Base-by-base conservation (phyloP, 2,113 vertebrate species). In the Lepisosteus osseus region DNA sequence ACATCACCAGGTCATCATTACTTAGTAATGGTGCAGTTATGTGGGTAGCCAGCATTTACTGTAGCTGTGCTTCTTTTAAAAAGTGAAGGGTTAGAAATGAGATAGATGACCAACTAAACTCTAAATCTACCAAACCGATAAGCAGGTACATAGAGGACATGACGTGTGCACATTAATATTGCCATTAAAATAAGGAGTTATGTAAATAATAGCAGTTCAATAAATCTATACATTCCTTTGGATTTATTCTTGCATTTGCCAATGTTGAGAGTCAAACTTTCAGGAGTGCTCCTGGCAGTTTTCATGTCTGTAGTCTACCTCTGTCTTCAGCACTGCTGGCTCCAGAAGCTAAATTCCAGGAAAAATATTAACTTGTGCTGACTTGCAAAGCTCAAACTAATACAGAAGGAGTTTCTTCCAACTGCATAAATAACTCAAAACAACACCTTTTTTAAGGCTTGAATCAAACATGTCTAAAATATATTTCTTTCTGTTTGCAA, bases 291-390 rank as follows among this genome's bases (percentile, higher is more conserved):
- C 75, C 76, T 84, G 82, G 79, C 77, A 67, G 71, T 80, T 78
- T 80, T 70, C 76, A 77, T 44, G 61, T 82, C 75, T 81, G 56
- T 70, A 83, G 71, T 78, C 77, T 74, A 76, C 74, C 74, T 69
- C 70, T 69, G 74, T 76, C 80, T 86, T 80, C 78, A 80, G 80
- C 70, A 77, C 78, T 79, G 82, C 76, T 76, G 59, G 77, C 84
- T 81, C 69, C 51, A 68, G 76, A 77, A 76, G 81, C 80, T 68
- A 76, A 85, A 90, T 91, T 92, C 87, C 88, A 84, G 86, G 86
- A 89, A 91, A 29, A 89, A 89, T 79, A 82, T 82, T 77, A 85
- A 88, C 90, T 82, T 90, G 90, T 87, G 78, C 88, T 71, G 82
- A 91, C 90, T 88, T 90, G 89, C 81, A 72, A 77, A 72, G 79